Base-by-base conservation (phyloP, 2,888 invertebrate species). In the Barypeithes pellucidus region DNA sequence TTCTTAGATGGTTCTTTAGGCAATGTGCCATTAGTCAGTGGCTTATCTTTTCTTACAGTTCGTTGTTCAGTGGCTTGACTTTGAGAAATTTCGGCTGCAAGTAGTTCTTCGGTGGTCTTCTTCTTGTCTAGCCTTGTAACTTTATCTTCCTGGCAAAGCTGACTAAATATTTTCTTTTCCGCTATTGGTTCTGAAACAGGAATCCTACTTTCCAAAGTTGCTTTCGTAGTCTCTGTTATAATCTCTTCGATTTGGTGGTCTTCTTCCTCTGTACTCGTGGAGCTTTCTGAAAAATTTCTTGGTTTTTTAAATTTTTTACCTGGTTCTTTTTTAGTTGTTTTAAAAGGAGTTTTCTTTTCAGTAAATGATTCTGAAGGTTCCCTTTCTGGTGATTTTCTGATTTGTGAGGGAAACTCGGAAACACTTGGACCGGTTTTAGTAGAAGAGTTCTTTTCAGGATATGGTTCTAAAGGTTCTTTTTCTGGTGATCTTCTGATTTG, bases 101-200 rank as follows among this genome's bases (percentile, higher is more conserved):
- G 67, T 11, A 79, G 57, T 43, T 76, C 71, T 72, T 79, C 66
- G 7, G 79, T 77, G 29, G 67, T 61, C 54, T 75, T 78, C 47
- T 77, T 78, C 8, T 66, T 76, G 54, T 79, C 76, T 16, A 75
- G 77, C 72, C 78, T 76, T 24, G 79, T 78, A 24, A 79, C 73
- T 72, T 83, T 83, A 67, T 85, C 84, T 59, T 82, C 84, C 60
- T 77, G 77, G 50, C 84, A 82, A 36, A 84, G 68, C 54, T 77
- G 77, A 43, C 76, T 78, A 41, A 84, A 80, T 68, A 81, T 80
- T 76, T 82, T 84, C 69, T 84, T 85, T 18, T 80, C 80, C 18
- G 79, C 75, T 4, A 82, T 33, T 11, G 84, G 84, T 77, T 86
- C 86, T 20, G 83, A 80, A 14, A 85, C 81, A 12, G 85, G 85